Conservation (phyloP, 2,888 invertebrate species). For the Microctonus hyperodae region DNA sequence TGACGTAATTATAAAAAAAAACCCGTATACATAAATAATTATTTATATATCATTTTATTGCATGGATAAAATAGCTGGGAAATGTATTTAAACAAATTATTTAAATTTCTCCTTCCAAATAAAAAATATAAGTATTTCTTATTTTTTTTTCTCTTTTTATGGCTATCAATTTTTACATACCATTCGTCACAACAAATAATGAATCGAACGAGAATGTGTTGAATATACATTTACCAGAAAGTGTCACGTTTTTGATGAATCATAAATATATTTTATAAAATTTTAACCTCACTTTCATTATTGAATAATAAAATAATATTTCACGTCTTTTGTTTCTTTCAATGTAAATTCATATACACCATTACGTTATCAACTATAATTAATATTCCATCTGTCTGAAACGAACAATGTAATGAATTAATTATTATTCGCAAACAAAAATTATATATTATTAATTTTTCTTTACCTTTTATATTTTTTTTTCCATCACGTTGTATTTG, state of each 20-base stretch:
- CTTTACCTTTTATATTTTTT: background rate
- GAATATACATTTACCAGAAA: background rate
- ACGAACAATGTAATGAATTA: background rate
- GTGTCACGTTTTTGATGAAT: background rate
- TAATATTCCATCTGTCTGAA: background rate
- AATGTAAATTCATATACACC: background rate
- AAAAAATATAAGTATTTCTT: too few species aligned
- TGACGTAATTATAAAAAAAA: too few species aligned
- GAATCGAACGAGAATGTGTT: background rate
- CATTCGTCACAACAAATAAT: background rate
- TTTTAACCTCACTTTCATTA: background rate
- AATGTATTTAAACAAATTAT: too few species aligned
- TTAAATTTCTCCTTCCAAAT: too few species aligned
- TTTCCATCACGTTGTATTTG: background rate
- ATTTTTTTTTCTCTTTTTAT: background rate
- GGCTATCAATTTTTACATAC: background rate
- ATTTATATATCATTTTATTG: too few species aligned
- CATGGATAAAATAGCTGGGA: too few species aligned
- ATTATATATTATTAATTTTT: background rate
- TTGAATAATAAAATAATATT: background rate
- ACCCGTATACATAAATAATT: too few species aligned
- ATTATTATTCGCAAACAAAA: background rate
- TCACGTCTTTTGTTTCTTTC: background rate
- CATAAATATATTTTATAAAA: background rate
- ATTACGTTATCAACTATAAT: background rate